Evolutionary conservation across 2,797 vertebrate species (phyloP).

Genomic region (Halcyon leucocephala): DNA sequence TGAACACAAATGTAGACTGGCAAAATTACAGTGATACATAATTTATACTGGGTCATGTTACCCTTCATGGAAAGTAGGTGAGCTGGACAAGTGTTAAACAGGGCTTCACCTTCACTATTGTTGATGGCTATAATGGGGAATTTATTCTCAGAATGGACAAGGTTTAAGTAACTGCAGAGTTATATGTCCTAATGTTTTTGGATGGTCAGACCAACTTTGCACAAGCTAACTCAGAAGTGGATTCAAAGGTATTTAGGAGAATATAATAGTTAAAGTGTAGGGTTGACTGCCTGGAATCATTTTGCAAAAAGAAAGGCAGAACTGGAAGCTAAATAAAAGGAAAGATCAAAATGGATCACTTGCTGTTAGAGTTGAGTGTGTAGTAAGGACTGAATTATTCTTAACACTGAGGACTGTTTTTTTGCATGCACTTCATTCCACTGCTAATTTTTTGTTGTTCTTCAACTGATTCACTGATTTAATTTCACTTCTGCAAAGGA

Average conservation of each 20-base stretch:
- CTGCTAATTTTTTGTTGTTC: conserved; percentile 33
- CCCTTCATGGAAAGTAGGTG: neutral
- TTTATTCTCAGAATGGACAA: neutral
- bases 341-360: neutral
- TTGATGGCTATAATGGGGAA: neutral
- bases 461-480: conserved; percentile 55
- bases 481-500: conserved; percentile 53
- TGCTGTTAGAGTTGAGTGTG: neutral
- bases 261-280: neutral
- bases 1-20: neutral
- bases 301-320: neutral
- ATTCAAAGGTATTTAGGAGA: neutral
- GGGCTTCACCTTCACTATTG: neutral
- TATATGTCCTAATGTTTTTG: neutral
- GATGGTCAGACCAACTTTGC: neutral
- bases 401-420: neutral
- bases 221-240: neutral
- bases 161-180: neutral
- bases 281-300: neutral
- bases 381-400: conserved; percentile 1
- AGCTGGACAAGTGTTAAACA: conserved; percentile 22
- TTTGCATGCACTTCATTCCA: neutral
- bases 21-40: conserved; percentile 17
- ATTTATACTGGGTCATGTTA: conserved; percentile 45
- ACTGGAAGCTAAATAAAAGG: neutral